Percentiles rank a stretch among this genome's conserved stretches.
phyloP scores from a whole-genome alignment of 2,113 vertebrate species.

The Hystrix cristata region DNA sequence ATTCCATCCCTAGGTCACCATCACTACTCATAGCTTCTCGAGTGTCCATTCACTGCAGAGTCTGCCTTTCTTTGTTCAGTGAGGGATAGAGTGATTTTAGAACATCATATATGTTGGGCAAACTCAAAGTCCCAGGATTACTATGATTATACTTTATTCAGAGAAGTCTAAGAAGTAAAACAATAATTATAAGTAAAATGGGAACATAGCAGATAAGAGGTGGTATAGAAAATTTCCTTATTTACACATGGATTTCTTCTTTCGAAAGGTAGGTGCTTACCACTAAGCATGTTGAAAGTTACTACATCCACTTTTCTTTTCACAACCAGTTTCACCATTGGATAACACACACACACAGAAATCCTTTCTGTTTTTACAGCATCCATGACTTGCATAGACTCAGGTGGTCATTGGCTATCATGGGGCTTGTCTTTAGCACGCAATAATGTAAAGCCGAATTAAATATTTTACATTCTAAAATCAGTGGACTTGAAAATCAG shows the following conservation, averaged over 20 bases:
- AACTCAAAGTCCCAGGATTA: not conserved
- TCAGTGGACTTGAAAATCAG: not conserved
- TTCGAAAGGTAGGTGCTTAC: not conserved
- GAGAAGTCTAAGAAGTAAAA: not conserved
- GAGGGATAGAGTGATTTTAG: not conserved
- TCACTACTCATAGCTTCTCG: not conserved
- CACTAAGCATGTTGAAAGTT: not conserved
- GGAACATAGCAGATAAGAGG: not conserved
- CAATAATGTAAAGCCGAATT: not conserved
- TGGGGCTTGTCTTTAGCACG: not conserved
- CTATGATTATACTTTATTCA: conserved; percentile 31
- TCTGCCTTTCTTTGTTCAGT: not conserved
- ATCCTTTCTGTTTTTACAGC: not conserved
- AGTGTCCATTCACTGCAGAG: not conserved
- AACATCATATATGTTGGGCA: not conserved
- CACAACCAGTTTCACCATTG: not conserved
- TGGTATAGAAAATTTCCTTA: not conserved
- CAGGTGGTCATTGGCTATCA: not conserved
- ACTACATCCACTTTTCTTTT: not conserved
- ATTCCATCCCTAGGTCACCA: not conserved
- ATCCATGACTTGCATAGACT: not conserved
- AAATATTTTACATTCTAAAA: conserved; percentile 49
- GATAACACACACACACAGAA: too few relatives aligned
- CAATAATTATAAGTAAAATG: not conserved
- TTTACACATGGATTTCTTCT: not conserved